These are phyloP conservation scores for Tolmerus cingulatus DNA, from an alignment of 2,888 invertebrate species.

Conservation along the genomic window DNA sequence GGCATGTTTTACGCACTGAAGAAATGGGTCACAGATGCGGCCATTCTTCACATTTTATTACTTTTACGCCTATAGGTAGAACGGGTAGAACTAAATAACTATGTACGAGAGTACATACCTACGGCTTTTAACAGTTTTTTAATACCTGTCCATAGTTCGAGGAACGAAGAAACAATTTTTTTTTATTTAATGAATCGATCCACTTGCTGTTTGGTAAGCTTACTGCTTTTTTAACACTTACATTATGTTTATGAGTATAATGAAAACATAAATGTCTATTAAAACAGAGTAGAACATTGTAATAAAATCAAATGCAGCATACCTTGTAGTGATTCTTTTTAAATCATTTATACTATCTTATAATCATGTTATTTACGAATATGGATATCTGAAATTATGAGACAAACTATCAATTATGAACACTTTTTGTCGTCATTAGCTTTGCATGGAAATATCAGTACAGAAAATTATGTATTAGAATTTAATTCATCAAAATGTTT, in stretches of 20 bases:
- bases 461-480: no score
- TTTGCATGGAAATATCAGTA: no score
- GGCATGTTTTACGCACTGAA: not conserved
- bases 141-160: not conserved
- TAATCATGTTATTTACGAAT: not conserved
- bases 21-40: constrained; percentile 4
- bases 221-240: not conserved
- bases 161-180: not conserved
- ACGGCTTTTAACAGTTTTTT: not conserved
- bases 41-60: not conserved
- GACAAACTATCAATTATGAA: no score
- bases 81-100: not conserved
- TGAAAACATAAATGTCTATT: not conserved
- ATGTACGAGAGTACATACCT: not conserved
- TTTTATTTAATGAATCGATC: not conserved
- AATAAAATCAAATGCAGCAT: not conserved
- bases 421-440: no score
- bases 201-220: not conserved
- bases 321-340: not conserved
- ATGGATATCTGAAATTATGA: no score
- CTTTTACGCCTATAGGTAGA: not conserved
- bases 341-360: not conserved
- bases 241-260: not conserved
- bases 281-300: not conserved
- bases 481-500: no score